Evolutionary conservation across 2,888 invertebrate genomes (phyloP).

Genomic region (Cheilosia urbana): DNA sequence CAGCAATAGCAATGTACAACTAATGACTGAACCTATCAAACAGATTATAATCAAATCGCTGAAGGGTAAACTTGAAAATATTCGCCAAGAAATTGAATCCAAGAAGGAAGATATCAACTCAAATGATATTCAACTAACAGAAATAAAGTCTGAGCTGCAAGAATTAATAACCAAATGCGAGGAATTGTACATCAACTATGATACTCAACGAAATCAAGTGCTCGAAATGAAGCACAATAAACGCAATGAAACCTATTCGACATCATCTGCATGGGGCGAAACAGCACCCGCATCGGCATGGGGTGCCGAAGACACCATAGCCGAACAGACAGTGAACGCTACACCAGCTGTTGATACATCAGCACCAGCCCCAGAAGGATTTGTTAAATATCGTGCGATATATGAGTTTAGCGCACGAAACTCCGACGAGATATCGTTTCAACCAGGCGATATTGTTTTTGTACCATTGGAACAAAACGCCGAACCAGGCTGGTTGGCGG

Average conservation of each 20-base stretch:
- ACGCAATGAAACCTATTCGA: slow-evolving; percentile 82
- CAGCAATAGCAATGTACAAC: background rate
- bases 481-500: slow-evolving; percentile 99
- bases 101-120: slow-evolving; percentile 93
- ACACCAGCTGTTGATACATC: slow-evolving; percentile 77
- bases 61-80: slow-evolving; percentile 89
- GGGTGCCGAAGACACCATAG: slow-evolving; percentile 80
- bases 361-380: slow-evolving; percentile 84
- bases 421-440: slow-evolving; percentile 95
- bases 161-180: slow-evolving; percentile 89
- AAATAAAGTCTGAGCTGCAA: slow-evolving; percentile 88
- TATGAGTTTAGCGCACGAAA: slow-evolving; percentile 97
- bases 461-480: slow-evolving; percentile 91
- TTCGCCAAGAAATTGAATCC: slow-evolving; percentile 90
- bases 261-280: slow-evolving; percentile 85
- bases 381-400: slow-evolving; percentile 92
- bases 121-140: slow-evolving; percentile 90
- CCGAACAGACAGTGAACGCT: slow-evolving; percentile 67
- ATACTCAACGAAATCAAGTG: slow-evolving; percentile 86
- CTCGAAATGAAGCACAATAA: slow-evolving; percentile 85
- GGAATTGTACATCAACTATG: slow-evolving; percentile 88
- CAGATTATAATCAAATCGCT: slow-evolving; percentile 89
- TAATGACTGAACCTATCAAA: slow-evolving; percentile 13
- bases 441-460: slow-evolving; percentile 96
- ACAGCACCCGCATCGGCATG: slow-evolving; percentile 79